phyloP scores from a whole-genome alignment of 1,140 invertebrate genomes.

The Zaprionus capensis region DNA sequence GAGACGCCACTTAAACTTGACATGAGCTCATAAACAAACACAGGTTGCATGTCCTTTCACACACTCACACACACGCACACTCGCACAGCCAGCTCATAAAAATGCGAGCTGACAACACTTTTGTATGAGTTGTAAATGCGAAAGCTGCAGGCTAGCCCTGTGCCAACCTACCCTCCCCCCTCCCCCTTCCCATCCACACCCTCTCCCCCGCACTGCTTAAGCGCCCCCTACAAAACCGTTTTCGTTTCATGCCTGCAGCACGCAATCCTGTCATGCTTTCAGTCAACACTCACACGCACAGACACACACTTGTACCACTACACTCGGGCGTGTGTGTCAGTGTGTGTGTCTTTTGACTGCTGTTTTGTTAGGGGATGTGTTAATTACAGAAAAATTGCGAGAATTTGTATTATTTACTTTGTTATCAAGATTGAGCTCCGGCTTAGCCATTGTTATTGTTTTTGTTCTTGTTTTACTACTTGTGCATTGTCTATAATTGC shows the following conservation, averaged over 20 bases:
- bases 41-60: slow-evolving; percentile 71
- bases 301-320: slow-evolving; percentile 24
- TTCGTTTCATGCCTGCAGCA: slow-evolving; percentile 65
- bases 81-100: slow-evolving; percentile 62
- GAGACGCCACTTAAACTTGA: slow-evolving; percentile 69
- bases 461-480: slow-evolving; percentile 11
- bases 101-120: slow-evolving; percentile 72
- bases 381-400: slow-evolving; percentile 81
- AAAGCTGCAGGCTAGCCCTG: slow-evolving; percentile 31
- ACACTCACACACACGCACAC: slow-evolving; percentile 45
- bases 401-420: slow-evolving; percentile 81
- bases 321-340: neutral
- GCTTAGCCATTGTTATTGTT: slow-evolving; percentile 50
- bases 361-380: slow-evolving; percentile 66
- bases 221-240: slow-evolving; percentile 10
- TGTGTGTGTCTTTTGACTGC: slow-evolving; percentile 41
- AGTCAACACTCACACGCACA: slow-evolving; percentile 54
- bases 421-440: slow-evolving; percentile 69
- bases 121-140: slow-evolving; percentile 65
- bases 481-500: slow-evolving; percentile 43
- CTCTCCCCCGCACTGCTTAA: slow-evolving; percentile 12
- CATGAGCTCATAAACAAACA: slow-evolving; percentile 64
- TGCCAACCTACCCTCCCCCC: neutral
- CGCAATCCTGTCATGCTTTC: slow-evolving; percentile 67
- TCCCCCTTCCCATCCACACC: neutral